A percentile compares a stretch with the other conserved stretches of the same genome.
phyloP scores from a whole-genome alignment of 35 echinoderm and acorn worm genomes.

The Apostichopus japonicus region DNA sequence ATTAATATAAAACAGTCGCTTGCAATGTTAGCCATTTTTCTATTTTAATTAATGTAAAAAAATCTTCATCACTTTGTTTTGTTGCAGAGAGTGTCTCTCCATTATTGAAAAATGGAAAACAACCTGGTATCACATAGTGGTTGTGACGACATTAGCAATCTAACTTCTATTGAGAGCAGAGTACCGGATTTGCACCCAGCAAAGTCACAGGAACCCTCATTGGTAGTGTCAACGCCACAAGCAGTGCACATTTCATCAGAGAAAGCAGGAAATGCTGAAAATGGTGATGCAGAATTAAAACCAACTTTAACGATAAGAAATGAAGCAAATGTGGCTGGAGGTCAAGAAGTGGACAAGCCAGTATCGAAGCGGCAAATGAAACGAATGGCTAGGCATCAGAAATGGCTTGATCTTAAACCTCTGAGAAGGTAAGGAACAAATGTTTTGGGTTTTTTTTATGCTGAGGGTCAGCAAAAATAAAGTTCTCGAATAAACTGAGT shows the following conservation, averaged over 20 bases:
- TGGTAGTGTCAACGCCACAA: not conserved
- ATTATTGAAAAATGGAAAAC: not conserved
- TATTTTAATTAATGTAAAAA: no score
- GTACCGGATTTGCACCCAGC: constrained; percentile 5
- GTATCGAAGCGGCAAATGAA: constrained; percentile 52
- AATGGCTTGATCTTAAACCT: constrained; percentile 27
- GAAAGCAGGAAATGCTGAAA: not conserved
- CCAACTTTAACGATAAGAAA: no score
- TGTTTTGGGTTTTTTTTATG: no score
- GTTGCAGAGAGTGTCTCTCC: not conserved
- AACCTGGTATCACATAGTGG: not conserved
- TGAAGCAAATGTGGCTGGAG: not conserved
- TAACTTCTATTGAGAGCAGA: not conserved
- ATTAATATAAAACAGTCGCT: no score
- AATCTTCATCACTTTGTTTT: not conserved
- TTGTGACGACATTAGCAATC: not conserved
- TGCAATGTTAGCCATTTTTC: no score
- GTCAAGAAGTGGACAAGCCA: not conserved
- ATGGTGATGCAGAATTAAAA: not conserved
- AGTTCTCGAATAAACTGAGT: no score
- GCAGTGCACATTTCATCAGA: not conserved
- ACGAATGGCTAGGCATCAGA: constrained; percentile 38
- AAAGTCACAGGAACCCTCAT: not conserved
- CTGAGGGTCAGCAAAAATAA: no score
- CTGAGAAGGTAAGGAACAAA: constrained; percentile 18